Evolutionary conservation across 1,140 invertebrate species (phyloP), one percentile per base, ranked within the genome.

Genomic region (Caerostris darwini): DNA sequence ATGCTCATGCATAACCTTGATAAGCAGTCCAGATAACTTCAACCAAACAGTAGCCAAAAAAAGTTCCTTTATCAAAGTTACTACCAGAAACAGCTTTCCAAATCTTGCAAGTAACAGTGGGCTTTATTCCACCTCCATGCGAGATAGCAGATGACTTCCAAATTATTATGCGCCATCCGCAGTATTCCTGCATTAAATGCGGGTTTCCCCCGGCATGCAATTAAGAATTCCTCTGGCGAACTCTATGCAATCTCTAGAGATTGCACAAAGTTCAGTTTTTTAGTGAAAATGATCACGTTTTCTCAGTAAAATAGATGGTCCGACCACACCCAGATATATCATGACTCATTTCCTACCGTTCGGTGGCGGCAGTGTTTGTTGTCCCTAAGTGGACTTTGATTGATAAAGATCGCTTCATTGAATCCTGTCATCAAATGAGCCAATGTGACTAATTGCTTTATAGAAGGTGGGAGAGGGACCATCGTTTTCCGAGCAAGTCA

Each of bases 231-330:
- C n/a, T 69, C 7, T 50, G 5, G 34, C 10, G 71, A 34, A 53
- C 3, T 10, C 5, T 64, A 14, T 17, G 71, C 7, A 67, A 50
- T 34, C 5, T 3, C 0, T 3, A 34, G 53, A 12, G 14, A 3
- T 12, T 14, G 34, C 4, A 12, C 4, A 50, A 5, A 5, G 14
- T 34, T 34, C 3, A 8, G 34, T 12, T 12, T 14, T n/a, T 77
- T 77, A 50, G 34, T 77, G 71, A 77, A 77, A 12, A 77, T 53
- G 14, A 12, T 77, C 71, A 77, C 71, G 71, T 77, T 77, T 12
- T n/a, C 7, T 12, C 71, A 8, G 4, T 1, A 50, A 77, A 53
- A 3, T 77, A 12, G 7, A 50, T 12, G 6, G 8, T 2, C 53
- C 8, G 71, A 77, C 50, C 71, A 50, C 71, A 77, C 34, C 71